These are phyloP conservation scores for Hiodon alosoides DNA, from an alignment of 2,113 vertebrate genomes.

Conservation along the genomic window DNA sequence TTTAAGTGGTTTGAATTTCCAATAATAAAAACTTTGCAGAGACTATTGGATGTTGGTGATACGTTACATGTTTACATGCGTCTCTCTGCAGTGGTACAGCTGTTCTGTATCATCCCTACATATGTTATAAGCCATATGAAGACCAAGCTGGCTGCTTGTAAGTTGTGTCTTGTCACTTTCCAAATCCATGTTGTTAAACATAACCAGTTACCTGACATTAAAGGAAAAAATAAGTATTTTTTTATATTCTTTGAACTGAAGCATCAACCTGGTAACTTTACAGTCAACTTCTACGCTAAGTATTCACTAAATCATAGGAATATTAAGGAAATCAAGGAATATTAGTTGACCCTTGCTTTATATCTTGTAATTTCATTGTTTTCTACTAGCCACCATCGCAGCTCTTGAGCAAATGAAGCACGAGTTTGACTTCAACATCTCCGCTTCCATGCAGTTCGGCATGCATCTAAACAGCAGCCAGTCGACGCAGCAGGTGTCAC, in stretches of 20 bases:
- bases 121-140: conserved; percentile 65
- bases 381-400: conserved; percentile 51
- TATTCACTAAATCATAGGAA: background rate
- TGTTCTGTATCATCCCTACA: conserved; percentile 75
- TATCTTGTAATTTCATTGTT: fast-evolving
- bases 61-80: background rate
- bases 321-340: background rate
- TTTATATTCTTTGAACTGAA: background rate
- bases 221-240: background rate
- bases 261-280: background rate
- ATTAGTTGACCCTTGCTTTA: background rate
- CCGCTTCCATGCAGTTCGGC: conserved; percentile 52
- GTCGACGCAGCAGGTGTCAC: conserved; percentile 63
- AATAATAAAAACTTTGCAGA: too few species aligned
- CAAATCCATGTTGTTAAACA: background rate
- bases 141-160: conserved; percentile 54
- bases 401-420: conserved; percentile 61
- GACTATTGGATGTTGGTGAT: too few species aligned
- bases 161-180: conserved; percentile 41
- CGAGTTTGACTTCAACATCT: conserved; percentile 84
- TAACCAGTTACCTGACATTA: background rate
- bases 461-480: conserved; percentile 64
- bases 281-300: background rate
- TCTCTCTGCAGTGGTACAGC: conserved; percentile 49
- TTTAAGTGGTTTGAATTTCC: too few species aligned